Percentiles rank a stretch among this genome's conserved stretches.
Conservation (phyloP, 2,888 invertebrate genomes). For the Patella depressa region DNA sequence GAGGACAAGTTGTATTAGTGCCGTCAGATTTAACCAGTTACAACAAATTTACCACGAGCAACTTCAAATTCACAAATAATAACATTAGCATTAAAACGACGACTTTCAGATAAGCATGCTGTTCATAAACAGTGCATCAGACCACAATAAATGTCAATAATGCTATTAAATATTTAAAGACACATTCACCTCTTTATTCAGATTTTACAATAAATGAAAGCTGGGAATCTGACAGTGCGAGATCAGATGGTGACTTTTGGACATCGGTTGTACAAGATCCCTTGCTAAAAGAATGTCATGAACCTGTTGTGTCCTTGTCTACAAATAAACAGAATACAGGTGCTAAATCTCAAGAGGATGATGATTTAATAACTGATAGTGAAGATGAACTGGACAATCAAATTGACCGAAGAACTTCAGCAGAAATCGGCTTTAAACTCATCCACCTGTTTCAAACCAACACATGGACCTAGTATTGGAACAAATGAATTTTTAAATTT, state of each 20-base stretch:
- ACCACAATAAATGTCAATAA: conserved; percentile 30
- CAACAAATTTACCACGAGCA: conserved; percentile 25
- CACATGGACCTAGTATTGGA: too few relatives aligned
- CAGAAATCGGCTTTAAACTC: too few relatives aligned
- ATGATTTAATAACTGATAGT: too few relatives aligned
- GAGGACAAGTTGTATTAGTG: conserved; percentile 28
- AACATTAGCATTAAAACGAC: conserved; percentile 28
- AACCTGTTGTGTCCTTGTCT: too few relatives aligned
- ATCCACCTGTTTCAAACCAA: too few relatives aligned
- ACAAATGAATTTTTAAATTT: too few relatives aligned
- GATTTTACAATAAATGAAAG: conserved; percentile 17
- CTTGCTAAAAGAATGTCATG: too few relatives aligned
- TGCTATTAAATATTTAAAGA: conserved; percentile 26
- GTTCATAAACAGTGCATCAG: conserved; percentile 29
- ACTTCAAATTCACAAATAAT: conserved; percentile 25
- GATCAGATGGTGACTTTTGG: conserved; percentile 13
- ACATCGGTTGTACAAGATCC: too few relatives aligned
- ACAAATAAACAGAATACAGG: too few relatives aligned
- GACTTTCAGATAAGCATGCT: conserved; percentile 30
- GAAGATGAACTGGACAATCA: too few relatives aligned
- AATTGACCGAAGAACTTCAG: too few relatives aligned
- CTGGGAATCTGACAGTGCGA: conserved; percentile 16
- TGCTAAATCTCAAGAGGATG: too few relatives aligned
- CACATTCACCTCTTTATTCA: conserved; percentile 23
- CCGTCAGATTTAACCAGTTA: conserved; percentile 27